phyloP scores from a whole-genome alignment of 2,888 invertebrate genomes.

The Lycocerus yunnanus region DNA sequence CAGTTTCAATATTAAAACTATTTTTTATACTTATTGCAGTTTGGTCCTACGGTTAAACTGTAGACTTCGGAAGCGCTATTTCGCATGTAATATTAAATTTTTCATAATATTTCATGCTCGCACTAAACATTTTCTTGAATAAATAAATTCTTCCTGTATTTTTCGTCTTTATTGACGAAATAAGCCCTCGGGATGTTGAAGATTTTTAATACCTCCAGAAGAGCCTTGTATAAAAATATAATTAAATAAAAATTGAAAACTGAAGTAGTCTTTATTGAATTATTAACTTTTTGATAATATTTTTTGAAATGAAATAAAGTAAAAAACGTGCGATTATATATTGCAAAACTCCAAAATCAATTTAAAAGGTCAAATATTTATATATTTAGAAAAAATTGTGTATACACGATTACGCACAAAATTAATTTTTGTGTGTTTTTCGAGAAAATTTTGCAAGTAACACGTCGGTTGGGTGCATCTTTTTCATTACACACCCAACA shows the following conservation, averaged over 20 bases:
- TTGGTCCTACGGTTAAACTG: not conserved
- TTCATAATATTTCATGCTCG: not conserved
- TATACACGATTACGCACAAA: not conserved
- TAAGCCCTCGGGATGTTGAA: not conserved
- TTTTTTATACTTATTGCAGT: too few species aligned
- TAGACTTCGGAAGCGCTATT: not conserved
- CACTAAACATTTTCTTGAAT: not conserved
- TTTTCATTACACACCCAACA: conserved; percentile 24
- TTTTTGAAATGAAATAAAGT: not conserved
- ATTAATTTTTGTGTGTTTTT: not conserved
- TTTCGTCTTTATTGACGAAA: not conserved
- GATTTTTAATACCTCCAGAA: not conserved
- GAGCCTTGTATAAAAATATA: not conserved
- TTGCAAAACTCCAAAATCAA: not conserved
- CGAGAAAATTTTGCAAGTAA: not conserved
- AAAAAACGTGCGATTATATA: not conserved
- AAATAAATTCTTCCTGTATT: not conserved
- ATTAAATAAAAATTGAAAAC: not conserved
- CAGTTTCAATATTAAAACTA: too few species aligned
- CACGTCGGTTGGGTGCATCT: not conserved
- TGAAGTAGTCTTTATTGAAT: not conserved
- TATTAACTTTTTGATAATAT: not conserved
- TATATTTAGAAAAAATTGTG: too few species aligned
- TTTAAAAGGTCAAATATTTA: not conserved
- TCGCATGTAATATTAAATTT: not conserved